Evolutionary conservation across 2,113 vertebrate species (phyloP), one percentile per base, ranked within the genome.

Genomic region (Butastur rufipennis): DNA sequence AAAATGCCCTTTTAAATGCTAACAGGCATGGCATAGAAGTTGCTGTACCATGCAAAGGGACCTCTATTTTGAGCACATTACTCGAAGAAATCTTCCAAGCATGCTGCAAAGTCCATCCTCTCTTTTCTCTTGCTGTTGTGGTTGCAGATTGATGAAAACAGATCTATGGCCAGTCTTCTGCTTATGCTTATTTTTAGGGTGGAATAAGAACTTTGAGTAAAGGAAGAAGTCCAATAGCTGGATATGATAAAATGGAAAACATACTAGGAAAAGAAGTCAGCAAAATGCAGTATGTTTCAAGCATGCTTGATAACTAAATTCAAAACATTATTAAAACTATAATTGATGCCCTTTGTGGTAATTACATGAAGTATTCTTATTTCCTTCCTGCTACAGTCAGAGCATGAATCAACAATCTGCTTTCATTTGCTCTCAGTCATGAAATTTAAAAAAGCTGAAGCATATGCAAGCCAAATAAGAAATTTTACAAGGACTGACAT

Each of bases 361-460:
- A 97, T 95, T 95, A 96, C 17, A 52, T 79, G 78, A 93, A 96
- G 89, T 65, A 61, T 94, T 94, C 92, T 94, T 93, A 95, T 87
- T 96, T 96, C 95, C 96, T 97, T 96, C 94, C 95, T 95, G 94
- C 78, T 93, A 91, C 70, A 95, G 88, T 88, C 81, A 93, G 95
- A 85, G 84, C 58, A 90, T 95, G 95, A 96, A 97, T 94, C 96
- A 96, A 96, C 86, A 94, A 93, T 89, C 95, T 96, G 81, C 65
- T 96, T 93, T 85, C 84, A 93, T 65, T 22, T 93, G 65, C 94
- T 94, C 43, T 88, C 81, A 87, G 73, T 53, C 89, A 89, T 75
- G 38, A 87, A 85, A 93, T 81, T n/a, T 12, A 87, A 86, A 78
- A 78, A 80, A 77, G 32, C 22, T 85, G 42, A 95, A 79, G 73